Base-by-base conservation (phyloP, 2,797 vertebrate species). In the Tolypeutes matacus region DNA sequence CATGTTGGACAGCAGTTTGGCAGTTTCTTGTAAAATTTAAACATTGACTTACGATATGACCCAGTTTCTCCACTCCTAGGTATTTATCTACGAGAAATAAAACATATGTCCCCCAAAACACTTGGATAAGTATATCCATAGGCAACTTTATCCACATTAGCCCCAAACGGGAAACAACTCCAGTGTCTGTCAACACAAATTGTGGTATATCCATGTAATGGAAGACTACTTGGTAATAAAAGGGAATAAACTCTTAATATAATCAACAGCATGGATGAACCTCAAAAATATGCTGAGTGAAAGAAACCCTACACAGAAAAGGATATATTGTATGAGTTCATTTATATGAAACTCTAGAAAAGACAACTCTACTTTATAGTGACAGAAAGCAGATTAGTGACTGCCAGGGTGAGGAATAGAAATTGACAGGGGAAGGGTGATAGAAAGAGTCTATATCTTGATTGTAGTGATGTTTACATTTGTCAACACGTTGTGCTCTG, bases 11-110 rank as follows among this genome's bases (percentile, higher is more conserved):
- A 46, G 46, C 46, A 46, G 46, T 46, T 46, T 46, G 46, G 46
- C 46, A 46, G 46, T 46, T 46, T 46, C 11, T 46, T 46, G 46
- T 46, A 46, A 46, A 46, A 46, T 46, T 46, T 46, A 46, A 46
- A 46, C 46, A 46, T 7, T 5, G 49, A 75, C 51, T 76, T 69
- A 81, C 11, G 42, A 89, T 62, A 39, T 56, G 89, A 94, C 51
- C 42, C 34, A 69, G 51, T 14, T 69, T n/a, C 91, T 81, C 80
- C 73, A 56, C 31, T 76, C 31, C 4, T 62, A 17, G 81, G 73
- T 70, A 31, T 77, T 91, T 87, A 65, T 81, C 73, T 46, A 80
- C 82, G 83, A 78, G 56, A 65, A 94, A 76, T 85, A 64, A 92
- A 80, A 64, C 18, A n/a, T 51, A 51, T 64, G 60, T 81, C 42